Conservation (phyloP, 2,888 invertebrate genomes). For the Nomada ruficornis region DNA sequence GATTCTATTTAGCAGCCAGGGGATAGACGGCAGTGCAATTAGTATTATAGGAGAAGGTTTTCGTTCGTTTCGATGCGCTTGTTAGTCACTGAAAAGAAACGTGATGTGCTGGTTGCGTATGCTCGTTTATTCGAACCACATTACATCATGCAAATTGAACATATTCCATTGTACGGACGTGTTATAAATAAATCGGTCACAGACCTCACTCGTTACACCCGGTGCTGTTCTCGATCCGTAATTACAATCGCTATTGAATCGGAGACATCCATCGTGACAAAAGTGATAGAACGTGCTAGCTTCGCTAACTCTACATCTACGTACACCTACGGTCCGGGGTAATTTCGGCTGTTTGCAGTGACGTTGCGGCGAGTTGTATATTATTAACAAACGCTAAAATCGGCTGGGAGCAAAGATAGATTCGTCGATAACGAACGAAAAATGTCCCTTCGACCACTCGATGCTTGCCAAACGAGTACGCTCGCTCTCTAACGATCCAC, state of each 20-base stretch:
- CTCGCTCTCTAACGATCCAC: not conserved
- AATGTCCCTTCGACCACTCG: not conserved
- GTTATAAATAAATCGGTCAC: slow-evolving; percentile 18
- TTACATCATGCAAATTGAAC: slow-evolving; percentile 42
- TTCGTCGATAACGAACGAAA: slow-evolving; percentile 12
- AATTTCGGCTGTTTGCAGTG: not conserved
- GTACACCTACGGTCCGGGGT: slow-evolving; percentile 2
- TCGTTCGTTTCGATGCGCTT: not conserved
- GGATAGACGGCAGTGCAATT: slow-evolving; percentile 8
- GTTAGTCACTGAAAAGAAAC: slow-evolving; percentile 3
- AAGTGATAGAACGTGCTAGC: not conserved
- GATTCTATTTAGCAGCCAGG: not conserved
- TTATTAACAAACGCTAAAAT: slow-evolving; percentile 16
- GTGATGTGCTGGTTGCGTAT: slow-evolving; percentile 15
- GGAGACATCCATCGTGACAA: not conserved
- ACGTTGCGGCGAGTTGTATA: not conserved
- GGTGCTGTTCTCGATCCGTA: not conserved
- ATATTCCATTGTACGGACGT: not conserved
- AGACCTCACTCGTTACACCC: not conserved
- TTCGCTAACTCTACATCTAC: slow-evolving; percentile 7
- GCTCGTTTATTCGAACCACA: slow-evolving; percentile 39
- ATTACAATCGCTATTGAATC: slow-evolving; percentile 3
- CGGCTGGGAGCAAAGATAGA: slow-evolving; percentile 14
- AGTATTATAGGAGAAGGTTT: not conserved
- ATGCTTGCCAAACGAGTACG: not conserved